Evolutionary conservation across 2,113 vertebrate genomes (phyloP).

Genomic region (Puma concolor): DNA sequence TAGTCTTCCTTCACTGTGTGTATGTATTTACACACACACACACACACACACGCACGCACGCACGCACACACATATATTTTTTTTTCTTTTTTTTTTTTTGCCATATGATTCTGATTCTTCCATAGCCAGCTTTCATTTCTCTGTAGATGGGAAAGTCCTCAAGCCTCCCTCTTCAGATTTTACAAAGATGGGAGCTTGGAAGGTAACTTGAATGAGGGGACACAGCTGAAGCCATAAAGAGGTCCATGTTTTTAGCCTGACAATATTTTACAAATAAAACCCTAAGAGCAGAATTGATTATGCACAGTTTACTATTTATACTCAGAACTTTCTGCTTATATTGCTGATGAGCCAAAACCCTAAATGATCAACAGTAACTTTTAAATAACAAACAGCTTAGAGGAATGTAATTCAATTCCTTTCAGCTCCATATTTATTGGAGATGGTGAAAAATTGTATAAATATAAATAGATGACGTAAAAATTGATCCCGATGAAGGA

Average conservation of each 20-base stretch:
- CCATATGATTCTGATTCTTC: neutral
- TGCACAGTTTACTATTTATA: neutral
- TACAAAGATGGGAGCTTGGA: neutral
- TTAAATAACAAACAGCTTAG: neutral
- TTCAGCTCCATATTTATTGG: neutral
- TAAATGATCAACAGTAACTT: neutral
- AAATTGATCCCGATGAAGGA: neutral
- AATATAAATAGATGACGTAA: neutral
- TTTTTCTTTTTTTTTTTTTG: neutral
- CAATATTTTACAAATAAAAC: neutral
- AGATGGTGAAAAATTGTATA: neutral
- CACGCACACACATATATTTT: neutral
- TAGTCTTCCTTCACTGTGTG: neutral
- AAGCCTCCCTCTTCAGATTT: neutral
- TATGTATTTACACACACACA: neutral
- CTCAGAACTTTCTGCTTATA: neutral
- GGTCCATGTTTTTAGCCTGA: neutral
- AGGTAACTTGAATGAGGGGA: neutral
- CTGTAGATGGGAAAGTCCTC: neutral
- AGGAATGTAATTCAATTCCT: neutral
- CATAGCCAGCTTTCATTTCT: neutral
- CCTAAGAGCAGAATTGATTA: neutral
- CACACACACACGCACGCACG: no score
- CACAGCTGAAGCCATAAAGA: neutral
- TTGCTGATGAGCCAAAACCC: neutral